phyloP scores from a whole-genome alignment of 2,888 invertebrate species.

The Sphaerophoria taeniata region DNA sequence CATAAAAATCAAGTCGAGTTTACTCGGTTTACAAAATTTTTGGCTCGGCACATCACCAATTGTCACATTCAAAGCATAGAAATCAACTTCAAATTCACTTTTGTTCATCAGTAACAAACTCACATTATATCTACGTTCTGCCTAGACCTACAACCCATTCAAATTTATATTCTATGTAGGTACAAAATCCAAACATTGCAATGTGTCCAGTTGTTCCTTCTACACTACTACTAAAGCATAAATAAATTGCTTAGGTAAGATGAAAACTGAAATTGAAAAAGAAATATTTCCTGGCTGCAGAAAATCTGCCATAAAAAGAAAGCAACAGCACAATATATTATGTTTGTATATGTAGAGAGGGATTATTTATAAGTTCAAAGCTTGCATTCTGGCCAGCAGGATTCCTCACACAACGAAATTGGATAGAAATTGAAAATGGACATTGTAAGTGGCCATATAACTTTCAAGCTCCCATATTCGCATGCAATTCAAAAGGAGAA shows the following conservation, averaged over 20 bases:
- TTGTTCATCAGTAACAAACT: too few species aligned
- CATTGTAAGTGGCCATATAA: conserved; percentile 71
- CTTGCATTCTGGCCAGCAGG: conserved; percentile 19
- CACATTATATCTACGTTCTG: too few species aligned
- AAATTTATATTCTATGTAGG: too few species aligned
- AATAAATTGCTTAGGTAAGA: conserved; percentile 47
- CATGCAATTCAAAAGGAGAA: conserved; percentile 30
- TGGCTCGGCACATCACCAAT: too few species aligned
- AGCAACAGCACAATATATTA: conserved; percentile 4
- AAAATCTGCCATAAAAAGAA: conserved; percentile 27
- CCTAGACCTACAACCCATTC: too few species aligned
- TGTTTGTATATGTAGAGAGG: conserved; percentile 18
- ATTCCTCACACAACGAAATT: conserved; percentile 23
- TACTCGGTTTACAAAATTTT: too few species aligned
- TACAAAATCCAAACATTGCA: too few species aligned
- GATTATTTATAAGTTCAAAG: conserved; percentile 67
- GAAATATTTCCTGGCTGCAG: conserved; percentile 23
- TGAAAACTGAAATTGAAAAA: conserved; percentile 21
- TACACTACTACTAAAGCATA: too few species aligned
- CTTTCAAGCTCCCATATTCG: conserved; percentile 37
- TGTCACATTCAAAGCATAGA: too few species aligned
- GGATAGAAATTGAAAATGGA: conserved; percentile 62
- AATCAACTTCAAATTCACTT: too few species aligned
- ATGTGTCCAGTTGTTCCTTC: too few species aligned
- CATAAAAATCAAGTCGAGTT: too few species aligned